These are phyloP conservation scores for Paracanthobrama guichenoti DNA, from an alignment of 2,113 vertebrate genomes.

Conservation along the genomic window DNA sequence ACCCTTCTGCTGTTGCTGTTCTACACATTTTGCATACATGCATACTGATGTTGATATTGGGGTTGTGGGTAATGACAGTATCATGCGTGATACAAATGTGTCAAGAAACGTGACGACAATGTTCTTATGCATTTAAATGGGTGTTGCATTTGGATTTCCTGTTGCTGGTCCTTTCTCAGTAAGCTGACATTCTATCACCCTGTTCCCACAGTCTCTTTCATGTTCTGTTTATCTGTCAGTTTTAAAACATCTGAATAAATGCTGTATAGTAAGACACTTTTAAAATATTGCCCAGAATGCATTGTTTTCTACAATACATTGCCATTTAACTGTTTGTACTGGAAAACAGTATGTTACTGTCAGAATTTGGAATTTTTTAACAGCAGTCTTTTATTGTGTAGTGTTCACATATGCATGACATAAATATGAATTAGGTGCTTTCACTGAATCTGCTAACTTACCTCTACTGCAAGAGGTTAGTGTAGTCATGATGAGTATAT, in stretches of 20 bases:
- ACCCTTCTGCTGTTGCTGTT: background rate
- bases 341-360: too few species aligned
- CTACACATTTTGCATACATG: background rate
- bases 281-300: too few species aligned
- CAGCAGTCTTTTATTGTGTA: background rate
- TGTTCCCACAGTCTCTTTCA: background rate
- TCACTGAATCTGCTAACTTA: slow-evolving; percentile 10
- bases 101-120: background rate
- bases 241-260: background rate
- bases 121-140: background rate
- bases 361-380: too few species aligned
- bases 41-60: background rate
- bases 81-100: background rate
- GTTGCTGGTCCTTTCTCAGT: background rate
- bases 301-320: too few species aligned
- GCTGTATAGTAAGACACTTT: background rate
- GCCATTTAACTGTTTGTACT: too few species aligned
- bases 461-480: background rate
- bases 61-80: slow-evolving; percentile 5
- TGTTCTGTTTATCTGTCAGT: slow-evolving; percentile 21
- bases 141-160: slow-evolving; percentile 11
- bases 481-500: slow-evolving; percentile 6
- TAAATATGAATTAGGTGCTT: background rate
- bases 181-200: slow-evolving; percentile 11
- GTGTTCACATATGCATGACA: background rate